phyloP scores from a whole-genome alignment of 2,797 vertebrate species.

The Sarcophilus harrisii region DNA sequence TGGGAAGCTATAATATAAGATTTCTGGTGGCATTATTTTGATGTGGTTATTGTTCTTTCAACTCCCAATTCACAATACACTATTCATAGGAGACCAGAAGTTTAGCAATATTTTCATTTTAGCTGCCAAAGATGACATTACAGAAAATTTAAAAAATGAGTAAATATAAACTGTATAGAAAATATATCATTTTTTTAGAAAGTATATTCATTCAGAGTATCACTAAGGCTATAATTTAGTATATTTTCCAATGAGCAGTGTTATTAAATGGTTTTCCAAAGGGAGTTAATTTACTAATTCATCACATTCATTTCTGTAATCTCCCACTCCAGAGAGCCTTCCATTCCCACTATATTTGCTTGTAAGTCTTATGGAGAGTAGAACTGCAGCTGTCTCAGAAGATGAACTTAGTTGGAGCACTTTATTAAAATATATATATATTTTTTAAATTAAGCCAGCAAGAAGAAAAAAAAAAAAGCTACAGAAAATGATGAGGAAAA shows the following conservation, averaged over 20 bases:
- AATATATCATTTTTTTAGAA: not conserved
- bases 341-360: not conserved
- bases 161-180: not conserved
- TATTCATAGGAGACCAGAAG: not conserved
- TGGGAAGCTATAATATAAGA: not conserved
- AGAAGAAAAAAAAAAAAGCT: not conserved
- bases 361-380: not conserved
- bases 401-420: not conserved
- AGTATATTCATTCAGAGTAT: not conserved
- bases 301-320: not conserved
- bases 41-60: not conserved
- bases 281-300: not conserved
- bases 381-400: not conserved
- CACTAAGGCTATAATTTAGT: not conserved
- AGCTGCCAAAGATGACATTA: not conserved
- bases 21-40: not conserved
- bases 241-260: not conserved
- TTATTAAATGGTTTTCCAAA: constrained; percentile 44
- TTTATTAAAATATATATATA: too few relatives aligned
- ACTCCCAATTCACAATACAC: not conserved
- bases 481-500: not conserved
- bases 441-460: constrained; percentile 11
- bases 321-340: constrained; percentile 16
- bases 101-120: not conserved
- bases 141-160: not conserved